Evolutionary conservation across 2,888 invertebrate genomes (phyloP).

Genomic region (Scrobipalpa costella): DNA sequence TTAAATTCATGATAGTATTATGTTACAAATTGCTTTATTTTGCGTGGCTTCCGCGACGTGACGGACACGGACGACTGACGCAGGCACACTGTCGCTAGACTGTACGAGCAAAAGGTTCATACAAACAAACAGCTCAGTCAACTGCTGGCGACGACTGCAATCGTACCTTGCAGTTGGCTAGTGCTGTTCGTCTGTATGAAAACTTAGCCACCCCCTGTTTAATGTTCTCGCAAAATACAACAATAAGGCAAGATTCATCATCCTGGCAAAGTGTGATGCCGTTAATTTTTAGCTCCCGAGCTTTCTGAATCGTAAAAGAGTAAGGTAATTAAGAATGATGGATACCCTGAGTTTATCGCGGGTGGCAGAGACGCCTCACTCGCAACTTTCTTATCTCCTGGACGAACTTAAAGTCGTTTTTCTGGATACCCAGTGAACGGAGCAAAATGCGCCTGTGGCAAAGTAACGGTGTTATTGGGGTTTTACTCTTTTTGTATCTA

Average conservation of each 20-base stretch:
- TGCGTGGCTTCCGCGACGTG: too few species aligned
- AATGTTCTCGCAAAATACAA: slow-evolving; percentile 15
- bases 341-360: slow-evolving; percentile 74
- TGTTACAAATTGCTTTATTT: too few species aligned
- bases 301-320: slow-evolving; percentile 67
- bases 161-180: too few species aligned
- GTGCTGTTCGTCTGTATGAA: too few species aligned
- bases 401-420: slow-evolving; percentile 50
- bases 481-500: too few species aligned
- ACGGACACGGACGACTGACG: too few species aligned
- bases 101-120: background rate
- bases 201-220: background rate
- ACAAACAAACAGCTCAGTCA: background rate
- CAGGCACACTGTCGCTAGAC: too few species aligned
- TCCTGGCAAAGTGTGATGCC: slow-evolving; percentile 34
- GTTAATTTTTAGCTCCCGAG: slow-evolving; percentile 62
- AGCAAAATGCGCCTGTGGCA: background rate
- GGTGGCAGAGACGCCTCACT: slow-evolving; percentile 60
- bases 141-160: too few species aligned
- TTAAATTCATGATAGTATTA: too few species aligned
- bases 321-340: slow-evolving; percentile 77
- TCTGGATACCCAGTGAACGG: background rate
- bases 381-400: slow-evolving; percentile 65
- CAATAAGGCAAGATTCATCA: slow-evolving; percentile 22
- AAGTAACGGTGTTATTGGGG: too few species aligned